phyloP scores from a whole-genome alignment of 1,140 invertebrate species.

The Drosophila tristis region DNA sequence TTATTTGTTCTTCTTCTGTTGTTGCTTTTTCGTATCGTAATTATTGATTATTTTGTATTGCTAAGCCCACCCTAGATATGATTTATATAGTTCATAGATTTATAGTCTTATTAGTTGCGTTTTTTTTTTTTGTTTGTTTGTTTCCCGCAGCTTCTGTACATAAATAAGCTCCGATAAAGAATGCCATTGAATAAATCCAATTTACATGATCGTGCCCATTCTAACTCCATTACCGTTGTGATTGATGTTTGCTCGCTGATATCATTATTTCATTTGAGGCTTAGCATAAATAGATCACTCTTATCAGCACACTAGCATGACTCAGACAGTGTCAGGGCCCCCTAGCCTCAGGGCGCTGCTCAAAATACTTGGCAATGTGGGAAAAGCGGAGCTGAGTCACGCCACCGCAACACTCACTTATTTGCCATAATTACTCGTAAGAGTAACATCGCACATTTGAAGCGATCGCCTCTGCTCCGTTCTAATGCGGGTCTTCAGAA shows the following conservation, averaged over 20 bases:
- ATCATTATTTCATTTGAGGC: background rate
- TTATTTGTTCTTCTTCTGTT: constrained; percentile 14
- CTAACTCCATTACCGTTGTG: constrained; percentile 11
- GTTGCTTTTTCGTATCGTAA: constrained; percentile 45
- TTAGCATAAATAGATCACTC: constrained; percentile 5
- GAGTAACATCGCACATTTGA: constrained; percentile 23
- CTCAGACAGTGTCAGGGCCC: constrained; percentile 18
- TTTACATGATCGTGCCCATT: constrained; percentile 16
- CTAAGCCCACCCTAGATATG: constrained; percentile 37
- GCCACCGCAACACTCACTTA: constrained; percentile 8
- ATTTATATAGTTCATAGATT: constrained; percentile 19
- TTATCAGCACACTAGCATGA: constrained; percentile 31
- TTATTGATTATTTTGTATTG: constrained; percentile 43
- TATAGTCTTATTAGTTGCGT: constrained; percentile 37
- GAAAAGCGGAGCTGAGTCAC: constrained; percentile 35
- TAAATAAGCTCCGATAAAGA: constrained; percentile 59
- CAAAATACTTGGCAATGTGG: constrained; percentile 4
- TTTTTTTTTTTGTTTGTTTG: constrained; percentile 8
- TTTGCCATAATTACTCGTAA: background rate
- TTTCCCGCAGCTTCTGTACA: constrained; percentile 54
- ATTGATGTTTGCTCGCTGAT: constrained; percentile 19
- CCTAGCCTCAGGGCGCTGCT: too few relatives aligned
- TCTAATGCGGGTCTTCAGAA: background rate
- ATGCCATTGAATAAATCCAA: constrained; percentile 75
- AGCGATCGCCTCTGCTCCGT: background rate